Evolutionary conservation across 2,888 invertebrate species (phyloP), one percentile per base, ranked within the genome.

Genomic region (Drosophila rellima): DNA sequence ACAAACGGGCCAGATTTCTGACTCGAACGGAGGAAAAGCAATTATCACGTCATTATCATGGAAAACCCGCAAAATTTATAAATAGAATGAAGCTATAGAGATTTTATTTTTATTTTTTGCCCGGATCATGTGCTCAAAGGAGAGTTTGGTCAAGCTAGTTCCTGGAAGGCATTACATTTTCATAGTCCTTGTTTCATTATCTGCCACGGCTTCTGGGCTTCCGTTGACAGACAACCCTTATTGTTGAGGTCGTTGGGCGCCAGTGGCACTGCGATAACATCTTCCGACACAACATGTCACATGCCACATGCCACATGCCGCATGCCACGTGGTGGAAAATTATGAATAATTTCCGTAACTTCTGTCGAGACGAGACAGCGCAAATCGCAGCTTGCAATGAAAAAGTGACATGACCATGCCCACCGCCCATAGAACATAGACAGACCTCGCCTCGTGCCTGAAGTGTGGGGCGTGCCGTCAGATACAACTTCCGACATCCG

Each of bases 301-400:
- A 68, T 62, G 48, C 31, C 57, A 35, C 60, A 64, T 69, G 64
- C 68, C 67, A 33, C 52, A 45, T n/a, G n/a, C n/a, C n/a, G n/a
- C n/a, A n/a, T 47, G 62, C 74, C 75, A 74, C 72, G 77, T 69
- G 81, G 62, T 76, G 83, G 88, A 75, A 87, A 88, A 89, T 87
- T 88, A 89, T 87, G 89, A 87, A 87, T 87, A 89, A 87, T 87
- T 88, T 82, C 79, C 88, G 88, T 85, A 89, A 88, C 85, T 88
- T 80, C 71, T 74, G 80, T 52, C 47, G 66, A 57, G 66, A 48
- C 63, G 63, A 59, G 52, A 73, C 69, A 66, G 23, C 48, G 20
- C 20, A 78, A 78, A 72, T 67, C 73, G 76, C 89, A 87, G 86
- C 83, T 82, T 88, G 86, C 83, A 67, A 55, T 77, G 88, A 80